Percentiles rank a stretch among this genome's conserved stretches.
Conservation (phyloP, 2,113 vertebrate species). For the Rhipidura dahli region DNA sequence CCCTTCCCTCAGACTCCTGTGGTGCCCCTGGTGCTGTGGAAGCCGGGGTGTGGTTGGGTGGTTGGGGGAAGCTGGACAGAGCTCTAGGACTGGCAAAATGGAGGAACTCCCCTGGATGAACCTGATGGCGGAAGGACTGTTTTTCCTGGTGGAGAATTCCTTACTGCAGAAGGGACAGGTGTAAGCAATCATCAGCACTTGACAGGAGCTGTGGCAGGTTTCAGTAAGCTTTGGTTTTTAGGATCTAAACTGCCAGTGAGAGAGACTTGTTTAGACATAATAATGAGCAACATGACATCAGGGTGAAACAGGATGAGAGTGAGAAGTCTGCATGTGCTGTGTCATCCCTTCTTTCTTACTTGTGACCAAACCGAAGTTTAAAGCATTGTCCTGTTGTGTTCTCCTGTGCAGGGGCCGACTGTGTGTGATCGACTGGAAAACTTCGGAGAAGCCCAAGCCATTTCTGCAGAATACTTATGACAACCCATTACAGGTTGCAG, state of each 20-base stretch:
- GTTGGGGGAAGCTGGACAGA: not conserved
- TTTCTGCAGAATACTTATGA: constrained; percentile 87
- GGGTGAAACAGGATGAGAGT: not conserved
- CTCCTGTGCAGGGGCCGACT: constrained; percentile 78
- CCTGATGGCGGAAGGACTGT: not conserved
- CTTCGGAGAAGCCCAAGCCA: constrained; percentile 91
- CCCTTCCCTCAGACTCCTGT: not conserved
- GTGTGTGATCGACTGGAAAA: constrained; percentile 98
- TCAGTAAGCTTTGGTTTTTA: not conserved
- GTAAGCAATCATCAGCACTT: not conserved
- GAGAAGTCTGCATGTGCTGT: not conserved
- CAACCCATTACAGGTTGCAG: constrained; percentile 92
- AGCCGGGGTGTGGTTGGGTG: not conserved
- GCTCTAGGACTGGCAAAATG: not conserved
- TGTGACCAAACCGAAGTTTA: not conserved
- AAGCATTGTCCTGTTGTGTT: not conserved
- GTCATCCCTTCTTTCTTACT: not conserved
- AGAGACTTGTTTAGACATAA: not conserved
- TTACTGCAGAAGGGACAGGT: not conserved
- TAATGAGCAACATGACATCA: not conserved
- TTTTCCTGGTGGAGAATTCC: not conserved
- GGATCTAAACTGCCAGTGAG: not conserved
- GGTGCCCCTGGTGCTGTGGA: accelerated
- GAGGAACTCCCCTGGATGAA: not conserved
- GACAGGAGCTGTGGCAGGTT: not conserved